A percentile compares a stretch with the other conserved stretches of the same genome.
phyloP scores from a whole-genome alignment of 2,888 invertebrate genomes.

The Seira sanloemensis region DNA sequence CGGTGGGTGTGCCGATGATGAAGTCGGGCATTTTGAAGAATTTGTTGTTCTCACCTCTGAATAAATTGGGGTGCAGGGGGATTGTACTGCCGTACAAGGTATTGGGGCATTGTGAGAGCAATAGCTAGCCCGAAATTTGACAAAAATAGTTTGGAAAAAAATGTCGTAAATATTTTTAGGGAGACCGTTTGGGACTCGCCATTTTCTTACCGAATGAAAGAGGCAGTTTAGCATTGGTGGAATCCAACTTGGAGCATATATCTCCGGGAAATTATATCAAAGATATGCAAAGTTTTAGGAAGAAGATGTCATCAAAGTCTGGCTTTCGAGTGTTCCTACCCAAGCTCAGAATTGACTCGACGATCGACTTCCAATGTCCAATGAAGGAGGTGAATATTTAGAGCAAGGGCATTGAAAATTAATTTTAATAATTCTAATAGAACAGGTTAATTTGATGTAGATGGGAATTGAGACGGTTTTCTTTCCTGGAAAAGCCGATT shows the following conservation, averaged over 20 bases:
- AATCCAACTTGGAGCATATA: conserved; percentile 32
- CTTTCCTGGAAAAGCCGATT: conserved; percentile 39
- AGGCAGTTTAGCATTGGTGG: conserved; percentile 25
- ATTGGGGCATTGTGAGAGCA: neutral
- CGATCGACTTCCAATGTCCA: conserved; percentile 43
- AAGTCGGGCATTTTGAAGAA: conserved; percentile 32
- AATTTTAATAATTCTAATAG: neutral
- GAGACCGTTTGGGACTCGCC: conserved; percentile 36
- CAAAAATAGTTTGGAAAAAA: neutral
- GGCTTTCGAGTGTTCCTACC: conserved; percentile 40
- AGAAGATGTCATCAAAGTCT: conserved; percentile 3
- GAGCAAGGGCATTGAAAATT: too few relatives aligned
- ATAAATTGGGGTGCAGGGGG: conserved; percentile 34
- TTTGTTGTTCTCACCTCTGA: conserved; percentile 41
- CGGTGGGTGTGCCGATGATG: conserved; percentile 45
- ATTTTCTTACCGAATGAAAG: conserved; percentile 49
- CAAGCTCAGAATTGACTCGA: conserved; percentile 43
- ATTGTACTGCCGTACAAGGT: conserved; percentile 44
- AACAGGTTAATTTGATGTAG: neutral
- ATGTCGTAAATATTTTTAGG: neutral
- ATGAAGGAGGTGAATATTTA: conserved; percentile 45
- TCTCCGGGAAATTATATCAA: conserved; percentile 39
- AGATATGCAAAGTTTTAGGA: conserved; percentile 36
- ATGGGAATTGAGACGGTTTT: conserved; percentile 48
- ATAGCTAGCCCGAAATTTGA: neutral